These are phyloP conservation scores for Harlomillsia oculata DNA, from an alignment of 1,140 invertebrate genomes.

Conservation along the genomic window DNA sequence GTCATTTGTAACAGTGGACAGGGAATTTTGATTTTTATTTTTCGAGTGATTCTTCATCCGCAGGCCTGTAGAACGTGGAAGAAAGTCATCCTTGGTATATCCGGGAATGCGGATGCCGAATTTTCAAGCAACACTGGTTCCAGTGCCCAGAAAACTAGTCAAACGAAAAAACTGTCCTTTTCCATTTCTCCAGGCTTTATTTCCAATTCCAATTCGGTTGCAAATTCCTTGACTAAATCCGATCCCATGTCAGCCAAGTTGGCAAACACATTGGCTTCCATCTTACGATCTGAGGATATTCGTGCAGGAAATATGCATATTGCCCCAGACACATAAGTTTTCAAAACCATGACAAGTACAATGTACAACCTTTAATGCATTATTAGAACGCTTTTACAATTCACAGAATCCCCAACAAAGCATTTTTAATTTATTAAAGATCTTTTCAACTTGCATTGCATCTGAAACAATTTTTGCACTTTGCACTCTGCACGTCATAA, in stretches of 20 bases:
- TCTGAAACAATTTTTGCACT: too few relatives aligned
- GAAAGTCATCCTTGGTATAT: constrained; percentile 11
- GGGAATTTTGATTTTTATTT: constrained; percentile 29
- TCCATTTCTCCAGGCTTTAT: constrained; percentile 7
- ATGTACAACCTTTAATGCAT: too few relatives aligned
- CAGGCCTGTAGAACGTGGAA: constrained; percentile 20
- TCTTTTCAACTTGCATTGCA: too few relatives aligned
- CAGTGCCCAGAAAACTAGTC: background rate
- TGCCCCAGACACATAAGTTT: too few relatives aligned
- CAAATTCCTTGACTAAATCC: constrained; percentile 16
- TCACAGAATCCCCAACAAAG: too few relatives aligned
- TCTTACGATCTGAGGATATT: constrained; percentile 2
- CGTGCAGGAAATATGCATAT: background rate
- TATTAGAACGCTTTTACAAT: too few relatives aligned
- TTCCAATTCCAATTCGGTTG: constrained; percentile 12
- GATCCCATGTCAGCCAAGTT: constrained; percentile 9
- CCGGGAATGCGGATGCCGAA: background rate
- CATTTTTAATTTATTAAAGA: too few relatives aligned
- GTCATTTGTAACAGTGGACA: constrained; percentile 24
- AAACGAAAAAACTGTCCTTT: background rate
- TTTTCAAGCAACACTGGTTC: constrained; percentile 1
- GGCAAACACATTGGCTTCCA: constrained; percentile 4
- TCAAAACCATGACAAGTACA: too few relatives aligned
- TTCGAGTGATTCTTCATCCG: constrained; percentile 22
- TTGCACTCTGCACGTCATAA: too few relatives aligned